Percentiles rank a stretch among this genome's conserved stretches.
These are phyloP conservation scores for Corbicula japonica DNA, from an alignment of 2,888 invertebrate genomes.

Conservation along the genomic window DNA sequence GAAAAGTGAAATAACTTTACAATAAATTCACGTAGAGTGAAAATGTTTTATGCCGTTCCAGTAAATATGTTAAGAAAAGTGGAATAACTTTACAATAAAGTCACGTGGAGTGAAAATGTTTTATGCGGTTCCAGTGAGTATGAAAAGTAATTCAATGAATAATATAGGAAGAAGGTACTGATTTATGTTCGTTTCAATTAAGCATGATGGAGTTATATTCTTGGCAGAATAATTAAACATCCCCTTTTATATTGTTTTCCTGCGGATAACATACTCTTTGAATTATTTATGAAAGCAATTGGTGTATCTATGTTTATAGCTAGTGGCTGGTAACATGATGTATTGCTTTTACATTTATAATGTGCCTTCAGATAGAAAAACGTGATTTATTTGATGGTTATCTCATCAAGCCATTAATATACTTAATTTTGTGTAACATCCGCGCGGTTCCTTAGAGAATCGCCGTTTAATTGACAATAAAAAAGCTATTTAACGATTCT, in stretches of 20 bases:
- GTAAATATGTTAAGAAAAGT: too few species aligned
- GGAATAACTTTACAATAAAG: too few species aligned
- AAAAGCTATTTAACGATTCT: too few species aligned
- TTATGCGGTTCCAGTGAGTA: too few species aligned
- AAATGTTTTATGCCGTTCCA: too few species aligned
- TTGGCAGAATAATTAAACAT: conserved; percentile 15
- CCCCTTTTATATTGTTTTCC: conserved; percentile 10
- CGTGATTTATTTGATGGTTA: not conserved
- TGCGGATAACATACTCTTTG: conserved; percentile 17
- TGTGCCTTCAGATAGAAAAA: not conserved
- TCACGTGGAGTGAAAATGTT: too few species aligned
- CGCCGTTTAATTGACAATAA: too few species aligned
- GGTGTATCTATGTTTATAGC: not conserved
- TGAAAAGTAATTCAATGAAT: conserved; percentile 6
- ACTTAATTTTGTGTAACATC: too few species aligned
- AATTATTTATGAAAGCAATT: conserved; percentile 22
- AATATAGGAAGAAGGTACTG: not conserved
- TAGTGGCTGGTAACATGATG: not conserved
- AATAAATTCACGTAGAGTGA: too few species aligned
- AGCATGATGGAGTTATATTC: not conserved
- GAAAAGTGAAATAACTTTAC: too few species aligned
- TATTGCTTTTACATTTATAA: not conserved
- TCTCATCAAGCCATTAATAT: not conserved
- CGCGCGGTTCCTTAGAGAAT: too few species aligned
- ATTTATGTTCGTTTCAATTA: conserved; percentile 17